A percentile compares a stretch with the other conserved stretches of the same genome.
Evolutionary conservation across 2,888 invertebrate species (phyloP).

Genomic region (Petrolisthes cinctipes): DNA sequence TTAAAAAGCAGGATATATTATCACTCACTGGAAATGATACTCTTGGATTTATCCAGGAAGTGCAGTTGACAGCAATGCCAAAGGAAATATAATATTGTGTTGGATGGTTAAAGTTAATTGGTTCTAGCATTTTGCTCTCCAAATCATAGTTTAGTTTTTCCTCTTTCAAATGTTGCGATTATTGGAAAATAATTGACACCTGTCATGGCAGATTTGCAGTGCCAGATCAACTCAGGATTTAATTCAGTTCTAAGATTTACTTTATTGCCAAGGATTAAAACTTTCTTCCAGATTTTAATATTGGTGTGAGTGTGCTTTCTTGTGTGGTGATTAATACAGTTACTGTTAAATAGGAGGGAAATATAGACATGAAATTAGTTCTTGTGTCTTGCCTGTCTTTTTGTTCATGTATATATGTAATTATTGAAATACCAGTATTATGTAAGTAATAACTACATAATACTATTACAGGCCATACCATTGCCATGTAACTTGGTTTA

Average conservation of each 20-base stretch:
- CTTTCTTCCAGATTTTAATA: not conserved
- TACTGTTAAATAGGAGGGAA: not conserved
- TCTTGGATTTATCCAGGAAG: not conserved
- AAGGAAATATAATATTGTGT: not conserved
- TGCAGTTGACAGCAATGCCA: not conserved
- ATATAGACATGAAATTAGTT: not conserved
- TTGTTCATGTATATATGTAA: constrained; percentile 5
- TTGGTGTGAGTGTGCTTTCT: not conserved
- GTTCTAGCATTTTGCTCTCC: not conserved
- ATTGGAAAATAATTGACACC: not conserved
- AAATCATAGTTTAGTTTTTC: not conserved
- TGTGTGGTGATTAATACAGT: not conserved
- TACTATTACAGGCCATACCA: constrained; percentile 35
- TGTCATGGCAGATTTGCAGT: not conserved
- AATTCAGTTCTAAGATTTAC: not conserved
- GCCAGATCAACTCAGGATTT: not conserved
- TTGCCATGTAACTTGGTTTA: constrained; percentile 32
- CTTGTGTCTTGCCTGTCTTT: not conserved
- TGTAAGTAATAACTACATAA: constrained; percentile 11
- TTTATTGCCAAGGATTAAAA: not conserved
- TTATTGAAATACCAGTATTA: constrained; percentile 1
- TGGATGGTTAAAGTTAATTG: not conserved
- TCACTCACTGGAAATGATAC: too few relatives aligned
- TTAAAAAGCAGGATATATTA: too few relatives aligned
- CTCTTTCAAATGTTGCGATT: not conserved